phyloP scores from a whole-genome alignment of 2,113 vertebrate genomes.

The Microcebus jonahi region DNA sequence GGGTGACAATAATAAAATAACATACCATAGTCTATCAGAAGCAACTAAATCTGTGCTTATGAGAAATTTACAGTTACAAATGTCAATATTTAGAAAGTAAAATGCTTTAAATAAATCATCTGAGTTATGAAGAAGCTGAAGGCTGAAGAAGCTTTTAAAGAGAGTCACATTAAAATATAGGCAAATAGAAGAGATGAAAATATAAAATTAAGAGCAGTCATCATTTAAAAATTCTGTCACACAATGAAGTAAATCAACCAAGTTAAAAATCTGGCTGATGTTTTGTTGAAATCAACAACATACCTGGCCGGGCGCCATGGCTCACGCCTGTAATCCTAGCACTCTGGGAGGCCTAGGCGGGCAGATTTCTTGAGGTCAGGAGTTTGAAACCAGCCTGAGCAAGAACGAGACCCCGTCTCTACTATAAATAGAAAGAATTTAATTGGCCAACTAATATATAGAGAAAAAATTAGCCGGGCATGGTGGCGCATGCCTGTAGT shows the following conservation, averaged over 20 bases:
- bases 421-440: too few species aligned
- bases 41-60: not conserved
- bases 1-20: not conserved
- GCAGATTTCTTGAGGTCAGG: too few species aligned
- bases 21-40: not conserved
- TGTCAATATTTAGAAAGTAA: not conserved
- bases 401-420: too few species aligned
- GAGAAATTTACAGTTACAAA: not conserved
- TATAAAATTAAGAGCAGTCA: not conserved
- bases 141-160: not conserved
- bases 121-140: too few species aligned
- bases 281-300: constrained; percentile 15
- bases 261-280: not conserved
- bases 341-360: too few species aligned
- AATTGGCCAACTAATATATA: too few species aligned
- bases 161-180: not conserved
- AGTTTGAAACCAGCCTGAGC: too few species aligned
- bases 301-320: not conserved
- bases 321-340: too few species aligned
- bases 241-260: not conserved
- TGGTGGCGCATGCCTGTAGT: too few species aligned
- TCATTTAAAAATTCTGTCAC: not conserved
- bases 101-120: not conserved
- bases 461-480: too few species aligned
- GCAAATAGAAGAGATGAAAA: not conserved